A percentile compares a stretch with the other conserved stretches of the same genome.
These are phyloP conservation scores for Kuschelorhynchus macadamiae DNA, from an alignment of 2,888 invertebrate species.

Conservation along the genomic window DNA sequence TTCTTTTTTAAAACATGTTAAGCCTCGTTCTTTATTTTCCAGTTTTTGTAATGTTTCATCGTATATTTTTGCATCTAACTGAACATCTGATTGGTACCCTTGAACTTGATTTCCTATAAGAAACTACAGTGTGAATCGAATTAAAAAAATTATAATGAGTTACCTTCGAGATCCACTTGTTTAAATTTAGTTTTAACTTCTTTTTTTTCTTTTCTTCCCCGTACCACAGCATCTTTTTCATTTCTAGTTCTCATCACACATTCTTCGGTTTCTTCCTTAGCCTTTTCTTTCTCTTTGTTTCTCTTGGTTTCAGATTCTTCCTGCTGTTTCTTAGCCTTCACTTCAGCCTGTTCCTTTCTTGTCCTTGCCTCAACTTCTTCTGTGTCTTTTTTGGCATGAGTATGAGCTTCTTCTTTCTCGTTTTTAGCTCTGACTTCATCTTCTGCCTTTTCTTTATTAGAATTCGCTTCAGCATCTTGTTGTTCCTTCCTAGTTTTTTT, in stretches of 20 bases:
- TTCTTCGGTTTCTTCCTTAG: too few relatives aligned
- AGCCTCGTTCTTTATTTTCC: conserved; percentile 3
- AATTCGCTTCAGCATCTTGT: conserved; percentile 36
- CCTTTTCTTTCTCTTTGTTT: background rate
- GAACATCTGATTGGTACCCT: conserved; percentile 44
- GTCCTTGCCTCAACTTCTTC: conserved; percentile 33
- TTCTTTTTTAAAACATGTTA: conserved; percentile 50
- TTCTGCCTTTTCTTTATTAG: conserved; percentile 13
- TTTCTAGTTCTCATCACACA: conserved; percentile 7
- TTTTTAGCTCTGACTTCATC: too few relatives aligned
- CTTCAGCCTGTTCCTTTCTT: conserved; percentile 37
- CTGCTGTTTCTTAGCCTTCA: background rate
- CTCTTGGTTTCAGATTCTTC: background rate
- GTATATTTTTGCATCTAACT: conserved; percentile 21
- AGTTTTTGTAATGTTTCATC: conserved; percentile 8
- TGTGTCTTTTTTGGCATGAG: conserved; percentile 23
- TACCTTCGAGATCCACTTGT: conserved; percentile 43
- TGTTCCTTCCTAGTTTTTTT: conserved; percentile 31
- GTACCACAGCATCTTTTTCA: conserved; percentile 46
- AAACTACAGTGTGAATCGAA: background rate
- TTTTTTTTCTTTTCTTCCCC: conserved; percentile 41
- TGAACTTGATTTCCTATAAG: conserved; percentile 48
- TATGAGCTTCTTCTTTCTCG: too few relatives aligned
- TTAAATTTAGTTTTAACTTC: conserved; percentile 36
- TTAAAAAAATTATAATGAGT: conserved; percentile 11